phyloP scores from a whole-genome alignment of 1,140 invertebrate genomes.

The Neocloeon triangulifer region DNA sequence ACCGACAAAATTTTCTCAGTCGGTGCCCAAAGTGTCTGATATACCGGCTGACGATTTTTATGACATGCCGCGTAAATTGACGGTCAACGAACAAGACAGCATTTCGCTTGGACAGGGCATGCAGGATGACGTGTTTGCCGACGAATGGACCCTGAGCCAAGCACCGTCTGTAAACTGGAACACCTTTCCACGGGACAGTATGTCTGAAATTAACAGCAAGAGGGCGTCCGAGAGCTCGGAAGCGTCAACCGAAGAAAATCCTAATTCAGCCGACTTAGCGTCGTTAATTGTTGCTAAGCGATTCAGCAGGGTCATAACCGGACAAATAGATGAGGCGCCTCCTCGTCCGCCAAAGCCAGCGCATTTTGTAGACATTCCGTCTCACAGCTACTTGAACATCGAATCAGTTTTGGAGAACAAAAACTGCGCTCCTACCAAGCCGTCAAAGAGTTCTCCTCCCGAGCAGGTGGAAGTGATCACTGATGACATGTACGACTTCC shows the following conservation, averaged over 20 bases:
- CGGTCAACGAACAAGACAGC: no score
- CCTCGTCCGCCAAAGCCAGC: conserved; percentile 54
- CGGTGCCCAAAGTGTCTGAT: no score
- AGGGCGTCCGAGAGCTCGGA: conserved; percentile 25
- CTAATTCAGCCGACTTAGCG: conserved; percentile 16
- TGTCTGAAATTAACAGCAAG: conserved; percentile 13
- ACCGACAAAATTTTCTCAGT: no score
- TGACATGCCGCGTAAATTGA: conserved; percentile 24
- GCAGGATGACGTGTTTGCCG: conserved; percentile 20
- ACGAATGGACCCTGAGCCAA: conserved; percentile 17
- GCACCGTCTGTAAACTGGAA: conserved; percentile 26
- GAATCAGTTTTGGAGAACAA: conserved; percentile 10
- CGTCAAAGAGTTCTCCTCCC: no score
- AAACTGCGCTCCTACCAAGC: no score
- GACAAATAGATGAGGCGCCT: conserved; percentile 22
- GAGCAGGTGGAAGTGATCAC: conserved; percentile 12
- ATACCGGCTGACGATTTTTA: conserved; percentile 20
- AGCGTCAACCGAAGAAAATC: conserved; percentile 18
- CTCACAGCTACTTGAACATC: conserved; percentile 13
- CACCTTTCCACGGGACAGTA: conserved; percentile 20
- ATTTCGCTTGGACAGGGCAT: conserved; percentile 8
- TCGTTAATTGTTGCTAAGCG: conserved; percentile 29
- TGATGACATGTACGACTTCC: conserved; percentile 51
- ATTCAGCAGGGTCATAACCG: conserved; percentile 25
- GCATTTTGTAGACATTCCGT: conserved; percentile 21